A percentile compares a stretch with the other conserved stretches of the same genome.
These are phyloP conservation scores for Propsilocerus akamusi DNA, from an alignment of 1,140 invertebrate genomes.

Conservation along the genomic window DNA sequence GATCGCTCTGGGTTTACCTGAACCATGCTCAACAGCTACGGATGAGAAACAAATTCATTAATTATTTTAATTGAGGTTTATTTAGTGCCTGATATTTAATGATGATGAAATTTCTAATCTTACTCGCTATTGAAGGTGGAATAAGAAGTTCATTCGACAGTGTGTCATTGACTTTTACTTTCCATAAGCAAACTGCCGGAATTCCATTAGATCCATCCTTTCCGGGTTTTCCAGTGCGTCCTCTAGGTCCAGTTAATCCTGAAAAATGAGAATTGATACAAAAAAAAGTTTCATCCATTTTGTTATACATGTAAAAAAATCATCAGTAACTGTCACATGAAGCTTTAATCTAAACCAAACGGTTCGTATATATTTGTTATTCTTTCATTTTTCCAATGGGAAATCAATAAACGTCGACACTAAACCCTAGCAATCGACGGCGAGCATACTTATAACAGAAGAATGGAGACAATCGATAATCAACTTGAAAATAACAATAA, in stretches of 20 bases:
- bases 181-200: conserved; percentile 55
- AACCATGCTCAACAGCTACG: not conserved
- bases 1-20: conserved; percentile 18
- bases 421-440: no score
- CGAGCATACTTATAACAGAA: no score
- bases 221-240: conserved; percentile 44
- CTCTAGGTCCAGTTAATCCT: conserved; percentile 48
- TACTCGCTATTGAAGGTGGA: conserved; percentile 58
- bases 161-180: conserved; percentile 39
- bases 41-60: not conserved
- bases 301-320: not conserved
- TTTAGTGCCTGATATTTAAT: no score
- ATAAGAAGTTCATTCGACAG: conserved; percentile 42
- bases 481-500: no score
- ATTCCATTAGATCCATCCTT: conserved; percentile 44
- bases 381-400: no score
- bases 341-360: not conserved
- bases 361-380: no score
- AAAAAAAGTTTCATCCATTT: not conserved
- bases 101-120: conserved; percentile 10
- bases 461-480: no score
- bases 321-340: not conserved
- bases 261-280: conserved; percentile 3
- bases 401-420: no score
- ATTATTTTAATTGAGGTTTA: no score